Evolutionary conservation across 2,113 vertebrate genomes (phyloP), one percentile per base, ranked within the genome.

Genomic region (Fregetta grallaria): DNA sequence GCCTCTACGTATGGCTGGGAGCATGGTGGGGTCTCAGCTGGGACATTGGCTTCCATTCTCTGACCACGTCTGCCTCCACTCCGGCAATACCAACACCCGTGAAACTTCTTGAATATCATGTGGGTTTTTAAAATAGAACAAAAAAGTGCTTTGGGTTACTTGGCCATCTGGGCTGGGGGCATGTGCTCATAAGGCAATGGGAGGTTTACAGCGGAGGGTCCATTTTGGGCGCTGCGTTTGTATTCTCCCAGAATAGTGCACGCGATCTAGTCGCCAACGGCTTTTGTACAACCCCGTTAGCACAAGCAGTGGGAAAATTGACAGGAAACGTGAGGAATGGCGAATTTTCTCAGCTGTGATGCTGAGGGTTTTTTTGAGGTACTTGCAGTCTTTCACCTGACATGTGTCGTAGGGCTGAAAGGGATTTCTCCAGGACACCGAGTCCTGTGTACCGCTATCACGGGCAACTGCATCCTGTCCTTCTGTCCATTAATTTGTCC

Each of bases 401-500:
- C 40, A 11, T 20, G 44, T 70, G 63, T 36, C 6, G 1, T 1
- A 12, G 49, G 53, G 45, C 93, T 73, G 59, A 11, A 53, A 81
- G 47, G 68, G 83, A 3, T 77, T 90, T 93, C 85, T 95, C 38
- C 65, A 59, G 90, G 84, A 81, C 95, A 85, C 38, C 2, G 36
- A 78, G 87, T 78, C 65, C 73, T 71, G 27, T 9, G 36, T 32
- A 8, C 58, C 66, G 63, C 55, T 53, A 0, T 72, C 77, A 84
- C 4, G 9, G 87, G 70, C 77, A 87, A 26, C 55, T 74, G 72
- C 80, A 25, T 52, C 74, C 65, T 7, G 13, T 29, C 77, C 77
- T 94, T 92, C 90, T 92, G 66, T 14, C 77, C 81, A 19, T 92
- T 92, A 23, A 88, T 94, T 94, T 93, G 62, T 88, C 81, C 62